Conservation (phyloP, 2,797 vertebrate genomes). For the Chelon auratus region DNA sequence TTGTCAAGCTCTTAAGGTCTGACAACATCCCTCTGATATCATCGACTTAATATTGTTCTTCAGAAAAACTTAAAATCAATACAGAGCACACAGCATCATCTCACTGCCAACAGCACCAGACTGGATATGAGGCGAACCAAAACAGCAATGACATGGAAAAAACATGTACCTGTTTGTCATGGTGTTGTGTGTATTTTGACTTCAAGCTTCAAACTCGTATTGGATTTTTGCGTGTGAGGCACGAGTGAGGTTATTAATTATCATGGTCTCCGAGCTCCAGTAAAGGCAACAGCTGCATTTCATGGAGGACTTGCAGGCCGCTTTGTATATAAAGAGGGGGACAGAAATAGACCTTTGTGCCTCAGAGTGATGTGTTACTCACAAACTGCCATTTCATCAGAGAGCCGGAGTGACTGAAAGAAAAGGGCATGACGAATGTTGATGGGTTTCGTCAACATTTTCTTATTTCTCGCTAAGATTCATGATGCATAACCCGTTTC, state of each 20-base stretch:
- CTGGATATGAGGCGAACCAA: constrained; percentile 23
- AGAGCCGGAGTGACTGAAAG: constrained; percentile 16
- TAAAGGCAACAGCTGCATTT: constrained; percentile 76
- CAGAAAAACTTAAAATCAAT: constrained; percentile 69
- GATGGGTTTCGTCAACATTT: constrained; percentile 9
- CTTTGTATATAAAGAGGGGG: constrained; percentile 61
- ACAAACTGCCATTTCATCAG: constrained; percentile 43
- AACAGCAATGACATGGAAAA: constrained; percentile 59
- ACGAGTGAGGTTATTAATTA: constrained; percentile 80
- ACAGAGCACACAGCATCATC: constrained; percentile 12
- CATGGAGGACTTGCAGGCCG: constrained; percentile 56
- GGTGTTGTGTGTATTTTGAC: constrained; percentile 71
- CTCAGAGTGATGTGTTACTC: constrained; percentile 41
- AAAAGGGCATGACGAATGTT: background rate
- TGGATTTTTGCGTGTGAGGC: constrained; percentile 62
- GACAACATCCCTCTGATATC: constrained; percentile 67
- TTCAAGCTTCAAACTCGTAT: constrained; percentile 64
- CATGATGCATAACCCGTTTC: background rate
- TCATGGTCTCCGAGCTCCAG: constrained; percentile 62
- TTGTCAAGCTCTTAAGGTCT: constrained; percentile 51
- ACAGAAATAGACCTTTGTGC: constrained; percentile 60
- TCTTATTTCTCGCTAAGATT: background rate
- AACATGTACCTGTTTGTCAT: constrained; percentile 69
- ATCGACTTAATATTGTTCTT: constrained; percentile 55
- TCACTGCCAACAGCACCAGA: constrained; percentile 47